Base-by-base conservation (phyloP, 2,888 invertebrate species). In the Leucania comma region DNA sequence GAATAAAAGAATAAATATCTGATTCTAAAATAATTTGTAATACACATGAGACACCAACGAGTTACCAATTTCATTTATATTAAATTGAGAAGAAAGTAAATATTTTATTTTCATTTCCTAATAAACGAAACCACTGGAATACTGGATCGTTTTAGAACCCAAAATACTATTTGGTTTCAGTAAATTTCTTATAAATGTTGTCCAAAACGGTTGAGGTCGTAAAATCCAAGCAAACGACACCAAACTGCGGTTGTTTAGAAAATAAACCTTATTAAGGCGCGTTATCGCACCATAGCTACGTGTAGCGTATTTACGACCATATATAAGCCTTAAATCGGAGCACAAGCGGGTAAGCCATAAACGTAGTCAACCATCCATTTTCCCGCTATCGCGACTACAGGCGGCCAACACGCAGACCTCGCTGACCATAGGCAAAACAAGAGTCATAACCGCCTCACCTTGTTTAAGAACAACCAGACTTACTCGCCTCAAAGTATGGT, bases 311-410 rank as follows among this genome's bases (percentile, higher is more conserved):
- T 94, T 92, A 93, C 90, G 91, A 90, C 90, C 88, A 90, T 85
- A 92, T 93, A 91, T 92, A 91, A 87, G 90, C 90, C 89, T 93
- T 92, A 93, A 94, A 92, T 93, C 90, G 88, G 90, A 91, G 90
- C 91, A 91, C 92, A 90, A 90, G 91, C 91, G 91, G 93, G 91
- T 90, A 90, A 93, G 93, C 94, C 92, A 93, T 95, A 95, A 95
- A 95, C 93, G 95, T 95, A 94, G 94, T 93, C 95, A 95, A 95
- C 94, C 95, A 94, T 95, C 92, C 94, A 94, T 96, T 95, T 95
- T 93, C 93, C 92, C 90, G 90, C 93, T 95, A 94, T 95, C 95
- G 92, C 91, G 88, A 90, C 92, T 92, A 92, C 92, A 90, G 90
- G 88, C 92, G 85, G 88, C 88, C 88, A 89, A 94, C 95, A 95